Conservation (phyloP, 2,113 vertebrate species). For the Zingel zingel region DNA sequence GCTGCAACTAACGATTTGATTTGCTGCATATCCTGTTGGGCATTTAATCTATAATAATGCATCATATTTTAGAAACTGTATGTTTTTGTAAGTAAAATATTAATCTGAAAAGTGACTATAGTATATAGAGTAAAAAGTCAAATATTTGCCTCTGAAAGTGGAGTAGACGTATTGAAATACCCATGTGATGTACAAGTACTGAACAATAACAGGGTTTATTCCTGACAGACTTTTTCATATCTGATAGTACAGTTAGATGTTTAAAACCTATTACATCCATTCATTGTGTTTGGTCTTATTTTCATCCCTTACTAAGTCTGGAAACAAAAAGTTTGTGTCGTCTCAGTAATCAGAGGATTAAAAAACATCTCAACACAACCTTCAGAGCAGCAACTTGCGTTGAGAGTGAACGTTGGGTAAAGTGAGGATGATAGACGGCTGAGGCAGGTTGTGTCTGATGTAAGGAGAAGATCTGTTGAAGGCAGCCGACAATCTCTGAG, state of each 20-base stretch:
- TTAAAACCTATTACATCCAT: background rate
- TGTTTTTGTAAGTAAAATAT: background rate
- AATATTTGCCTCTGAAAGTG: background rate
- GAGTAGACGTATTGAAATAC: no score
- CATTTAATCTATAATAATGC: no score
- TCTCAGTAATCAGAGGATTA: conserved; percentile 8
- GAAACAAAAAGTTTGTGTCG: background rate
- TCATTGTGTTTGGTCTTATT: conserved; percentile 9
- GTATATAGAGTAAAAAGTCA: background rate
- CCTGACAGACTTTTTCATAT: background rate
- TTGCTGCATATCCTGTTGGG: no score
- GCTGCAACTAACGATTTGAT: no score
- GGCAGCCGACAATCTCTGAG: conserved; percentile 5
- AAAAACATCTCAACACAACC: background rate
- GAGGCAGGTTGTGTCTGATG: background rate
- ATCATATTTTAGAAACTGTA: background rate
- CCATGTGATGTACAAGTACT: background rate
- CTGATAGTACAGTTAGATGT: no score
- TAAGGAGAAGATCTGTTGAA: background rate
- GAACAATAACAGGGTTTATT: background rate
- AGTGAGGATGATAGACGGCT: background rate
- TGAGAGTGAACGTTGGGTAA: background rate
- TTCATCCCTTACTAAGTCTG: background rate
- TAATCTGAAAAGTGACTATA: background rate
- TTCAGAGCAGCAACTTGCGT: background rate